These are phyloP conservation scores for Pterocles gutturalis DNA, from an alignment of 2,113 vertebrate genomes.

Conservation along the genomic window DNA sequence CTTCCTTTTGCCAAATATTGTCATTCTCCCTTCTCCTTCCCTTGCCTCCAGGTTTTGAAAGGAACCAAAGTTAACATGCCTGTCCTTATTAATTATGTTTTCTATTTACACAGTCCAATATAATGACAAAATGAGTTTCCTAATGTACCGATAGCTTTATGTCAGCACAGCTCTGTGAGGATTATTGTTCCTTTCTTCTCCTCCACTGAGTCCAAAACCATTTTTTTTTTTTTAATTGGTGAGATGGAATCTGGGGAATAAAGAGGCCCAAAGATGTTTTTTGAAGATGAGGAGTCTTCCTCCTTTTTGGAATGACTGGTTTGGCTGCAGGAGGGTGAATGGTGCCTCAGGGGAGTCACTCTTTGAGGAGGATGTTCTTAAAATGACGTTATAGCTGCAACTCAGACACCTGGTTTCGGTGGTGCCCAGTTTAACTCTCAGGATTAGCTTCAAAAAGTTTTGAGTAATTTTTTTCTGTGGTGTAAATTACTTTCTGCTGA, in stretches of 20 bases:
- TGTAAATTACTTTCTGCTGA: neutral
- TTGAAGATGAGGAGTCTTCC: neutral
- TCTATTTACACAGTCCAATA: neutral
- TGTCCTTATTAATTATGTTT: conserved; percentile 48
- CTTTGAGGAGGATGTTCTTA: neutral
- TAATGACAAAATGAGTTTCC: conserved; percentile 35
- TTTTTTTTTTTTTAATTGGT: neutral
- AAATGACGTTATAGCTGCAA: neutral
- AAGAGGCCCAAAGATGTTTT: neutral
- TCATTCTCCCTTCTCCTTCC: neutral
- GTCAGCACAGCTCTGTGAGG: neutral
- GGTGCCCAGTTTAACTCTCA: neutral
- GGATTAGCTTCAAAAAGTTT: neutral
- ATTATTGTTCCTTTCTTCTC: neutral
- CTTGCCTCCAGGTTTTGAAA: conserved; percentile 23
- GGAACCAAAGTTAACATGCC: conserved; percentile 17
- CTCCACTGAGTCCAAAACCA: accelerated
- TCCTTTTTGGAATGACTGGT: neutral
- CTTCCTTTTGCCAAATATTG: conserved; percentile 34
- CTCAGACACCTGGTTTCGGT: neutral
- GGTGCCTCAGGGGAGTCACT: neutral
- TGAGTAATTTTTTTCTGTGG: neutral
- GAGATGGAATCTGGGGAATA: neutral
- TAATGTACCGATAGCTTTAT: neutral
- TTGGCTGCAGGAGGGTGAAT: neutral